A percentile compares a stretch with the other conserved stretches of the same genome.
phyloP scores from a whole-genome alignment of 2,888 invertebrate genomes.

The Drosophila nigricruria region DNA sequence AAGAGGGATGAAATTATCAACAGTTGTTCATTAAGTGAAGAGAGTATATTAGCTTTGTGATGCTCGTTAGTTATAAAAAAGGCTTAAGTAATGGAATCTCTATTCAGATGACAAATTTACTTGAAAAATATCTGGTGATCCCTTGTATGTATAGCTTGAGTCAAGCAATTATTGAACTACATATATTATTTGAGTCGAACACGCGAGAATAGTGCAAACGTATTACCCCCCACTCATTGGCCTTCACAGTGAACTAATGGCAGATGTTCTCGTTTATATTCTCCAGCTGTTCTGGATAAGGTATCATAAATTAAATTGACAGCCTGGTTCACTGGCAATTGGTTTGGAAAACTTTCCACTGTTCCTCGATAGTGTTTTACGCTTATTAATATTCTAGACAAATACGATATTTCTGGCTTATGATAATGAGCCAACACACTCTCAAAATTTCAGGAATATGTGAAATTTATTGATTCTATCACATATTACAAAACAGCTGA shows the following conservation, averaged over 20 bases:
- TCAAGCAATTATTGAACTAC: constrained; percentile 16
- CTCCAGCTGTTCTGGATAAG: constrained; percentile 3
- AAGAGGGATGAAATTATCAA: background rate
- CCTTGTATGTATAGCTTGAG: background rate
- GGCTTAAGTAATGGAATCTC: background rate
- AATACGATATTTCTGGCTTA: constrained; percentile 10
- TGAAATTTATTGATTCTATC: constrained; percentile 37
- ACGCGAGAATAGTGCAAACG: background rate
- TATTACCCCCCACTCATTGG: constrained; percentile 4
- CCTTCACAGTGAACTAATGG: constrained; percentile 47
- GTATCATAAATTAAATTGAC: constrained; percentile 6
- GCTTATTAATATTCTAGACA: constrained; percentile 15
- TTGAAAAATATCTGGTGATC: background rate
- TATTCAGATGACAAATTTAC: background rate
- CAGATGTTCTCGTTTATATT: constrained; percentile 21
- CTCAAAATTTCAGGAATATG: background rate
- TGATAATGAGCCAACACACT: background rate
- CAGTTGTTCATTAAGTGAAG: background rate
- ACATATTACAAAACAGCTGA: constrained; percentile 48
- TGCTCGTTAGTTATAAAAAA: background rate
- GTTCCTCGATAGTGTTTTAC: background rate
- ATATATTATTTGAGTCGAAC: background rate
- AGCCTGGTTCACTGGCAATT: background rate
- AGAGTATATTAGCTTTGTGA: background rate
- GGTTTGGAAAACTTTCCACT: constrained; percentile 14